Evolutionary conservation across 2,888 invertebrate species (phyloP), one percentile per base, ranked within the genome.

Genomic region (Lasius platythorax): DNA sequence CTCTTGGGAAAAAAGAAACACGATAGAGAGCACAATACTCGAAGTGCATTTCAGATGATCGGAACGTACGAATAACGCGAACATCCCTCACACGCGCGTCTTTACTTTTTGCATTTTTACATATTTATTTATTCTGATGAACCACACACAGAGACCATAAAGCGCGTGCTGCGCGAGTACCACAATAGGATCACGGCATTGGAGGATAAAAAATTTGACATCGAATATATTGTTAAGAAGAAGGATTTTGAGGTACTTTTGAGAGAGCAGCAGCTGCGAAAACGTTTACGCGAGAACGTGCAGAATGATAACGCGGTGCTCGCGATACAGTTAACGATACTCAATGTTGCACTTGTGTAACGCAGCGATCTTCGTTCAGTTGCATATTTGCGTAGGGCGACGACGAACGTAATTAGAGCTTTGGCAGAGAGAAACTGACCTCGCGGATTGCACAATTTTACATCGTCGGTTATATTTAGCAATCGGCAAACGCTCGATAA

Each of bases 141-240:
- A 91, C 90, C 89, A 90, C 89, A 96, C 97, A 96, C 97, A 98
- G 98, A 98, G 95, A 96, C 96, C 95, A 92, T 98, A 96, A 97
- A 96, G 96, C 96, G 96, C 95, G 96, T 97, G 96, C 96, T 96
- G 96, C 97, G 97, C 96, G 97, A 97, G 94, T 98, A 99, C 96
- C 97, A 99, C 96, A 97, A 97, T 95, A 97, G 98, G 96, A 98
- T 99, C 96, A 96, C 95, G 95, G 96, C 96, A 93, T 97, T 99
- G 96, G 99, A 99, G 97, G 98, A 98, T 95, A 96, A 97, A 95
- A 99, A 99, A 96, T 99, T 98, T 96, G 99, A 99, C 97, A 97
- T 99, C 97, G 99, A 99, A 97, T 98, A 98, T 97, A 96, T 98
- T 96, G 99, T 99, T 96, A 98, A 98, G 96, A 98, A 98, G 97